Base-by-base conservation (phyloP, 2,113 vertebrate species). In the Aphelocoma coerulescens region DNA sequence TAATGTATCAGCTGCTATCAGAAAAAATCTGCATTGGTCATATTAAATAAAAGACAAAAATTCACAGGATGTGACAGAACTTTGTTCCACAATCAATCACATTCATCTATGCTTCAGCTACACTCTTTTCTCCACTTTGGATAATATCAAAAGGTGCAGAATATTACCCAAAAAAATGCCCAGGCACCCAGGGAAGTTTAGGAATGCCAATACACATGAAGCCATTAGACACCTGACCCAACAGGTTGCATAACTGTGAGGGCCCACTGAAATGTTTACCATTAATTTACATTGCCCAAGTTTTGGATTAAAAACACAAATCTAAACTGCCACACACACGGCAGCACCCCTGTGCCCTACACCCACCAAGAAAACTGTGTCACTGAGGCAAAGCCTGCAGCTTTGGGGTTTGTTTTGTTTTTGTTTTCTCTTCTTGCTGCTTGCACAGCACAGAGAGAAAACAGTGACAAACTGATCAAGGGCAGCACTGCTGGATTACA, bases 271-370 rank as follows among this genome's bases (percentile, higher is more conserved):
- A 69, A 61, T 13, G 21, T 35, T 32, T 33, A 26, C 33, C 3
- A 54, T 19, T 26, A n/a, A 39, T 63, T 63, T 21, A 13, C 4
- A 55, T 2, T 6, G 3, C 3, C 59, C 2, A 3, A 41, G 1
- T 51, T 69, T 18, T 28, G 28, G 23, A 51, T 51, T 35, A 39
- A 74, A 87, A 83, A 1, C 44, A 75, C 39, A 69, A 87, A 63
- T 65, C 49, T 35, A 4, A 68, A 23, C 37, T 62, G 49, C 26
- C 65, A 8, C 21, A 22, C 26, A n/a, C 41, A 46, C 8, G 54
- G 85, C 28, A 85, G 58, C 30, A 37, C 10, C 27, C 27, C 5
- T 1, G 9, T 58, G 67, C 39, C 57, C 51, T 43, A 66, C 1
- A 71, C 24, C 51, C n/a, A 74, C 23, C 59, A 58, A 46, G 37